Conservation (phyloP, 2,113 vertebrate species). For the Triplophysa tibetana region DNA sequence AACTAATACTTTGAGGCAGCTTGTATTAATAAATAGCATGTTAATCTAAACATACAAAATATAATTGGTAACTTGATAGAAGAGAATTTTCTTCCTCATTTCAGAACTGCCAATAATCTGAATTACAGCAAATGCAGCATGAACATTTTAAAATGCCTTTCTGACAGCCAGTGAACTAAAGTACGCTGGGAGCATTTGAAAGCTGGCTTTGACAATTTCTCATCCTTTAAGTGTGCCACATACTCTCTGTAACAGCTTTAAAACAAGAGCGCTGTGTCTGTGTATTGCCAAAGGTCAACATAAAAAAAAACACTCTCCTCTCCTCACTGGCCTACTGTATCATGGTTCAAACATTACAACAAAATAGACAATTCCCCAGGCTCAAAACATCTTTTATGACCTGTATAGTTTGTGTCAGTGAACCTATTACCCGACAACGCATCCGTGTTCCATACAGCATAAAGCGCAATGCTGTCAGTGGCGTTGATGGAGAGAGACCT, state of each 20-base stretch:
- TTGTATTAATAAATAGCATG: too few relatives aligned
- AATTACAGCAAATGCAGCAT: background rate
- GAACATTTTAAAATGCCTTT: background rate
- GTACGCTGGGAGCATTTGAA: slow-evolving; percentile 1
- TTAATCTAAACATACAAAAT: too few relatives aligned
- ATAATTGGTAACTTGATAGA: too few relatives aligned
- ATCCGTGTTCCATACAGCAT: slow-evolving; percentile 44
- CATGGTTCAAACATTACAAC: slow-evolving; percentile 54
- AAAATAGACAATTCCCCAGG: slow-evolving; percentile 69
- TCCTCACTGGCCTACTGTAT: slow-evolving; percentile 56
- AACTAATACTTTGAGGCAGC: too few relatives aligned
- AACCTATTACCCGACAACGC: slow-evolving; percentile 54
- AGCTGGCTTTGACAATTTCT: slow-evolving; percentile 25
- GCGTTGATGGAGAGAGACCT: slow-evolving; percentile 37
- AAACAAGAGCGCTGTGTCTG: slow-evolving; percentile 34
- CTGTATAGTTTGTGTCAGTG: slow-evolving; percentile 65
- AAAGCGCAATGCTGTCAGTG: slow-evolving; percentile 45
- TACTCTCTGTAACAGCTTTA: slow-evolving; percentile 16
- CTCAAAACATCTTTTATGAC: slow-evolving; percentile 70
- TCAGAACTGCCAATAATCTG: too few relatives aligned
- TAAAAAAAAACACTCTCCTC: slow-evolving; percentile 43
- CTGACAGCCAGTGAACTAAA: too few relatives aligned
- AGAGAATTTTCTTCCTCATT: too few relatives aligned
- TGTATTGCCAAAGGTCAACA: slow-evolving; percentile 53
- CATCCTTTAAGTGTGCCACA: background rate